These are phyloP conservation scores for Macaria liturata DNA, from an alignment of 2,888 invertebrate species.

Conservation along the genomic window DNA sequence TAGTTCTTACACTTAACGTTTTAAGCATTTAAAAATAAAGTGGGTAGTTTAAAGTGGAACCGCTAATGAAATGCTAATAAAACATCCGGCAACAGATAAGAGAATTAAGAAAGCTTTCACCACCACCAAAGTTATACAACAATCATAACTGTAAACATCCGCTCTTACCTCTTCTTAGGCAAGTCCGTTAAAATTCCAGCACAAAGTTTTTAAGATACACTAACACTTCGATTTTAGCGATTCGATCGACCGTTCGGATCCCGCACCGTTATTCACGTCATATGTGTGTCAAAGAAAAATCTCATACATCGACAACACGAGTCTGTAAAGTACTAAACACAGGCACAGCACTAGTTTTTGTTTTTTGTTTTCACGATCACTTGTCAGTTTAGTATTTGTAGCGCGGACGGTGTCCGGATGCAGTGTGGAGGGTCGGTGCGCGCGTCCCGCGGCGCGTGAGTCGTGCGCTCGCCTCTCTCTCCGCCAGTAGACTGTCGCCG, in stretches of 20 bases:
- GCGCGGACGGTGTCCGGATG: slow-evolving; percentile 49
- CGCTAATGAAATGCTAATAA: slow-evolving; percentile 28
- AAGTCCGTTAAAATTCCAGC: slow-evolving; percentile 81
- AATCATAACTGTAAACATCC: slow-evolving; percentile 79
- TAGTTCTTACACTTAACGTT: too few relatives aligned
- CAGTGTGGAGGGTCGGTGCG: slow-evolving; percentile 51
- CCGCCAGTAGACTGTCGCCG: slow-evolving; percentile 71
- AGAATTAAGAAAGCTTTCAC: slow-evolving; percentile 57
- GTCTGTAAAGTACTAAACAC: slow-evolving; percentile 50
- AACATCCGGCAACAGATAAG: slow-evolving; percentile 42
- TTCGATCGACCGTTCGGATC: slow-evolving; percentile 73
- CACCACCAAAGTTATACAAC: slow-evolving; percentile 73
- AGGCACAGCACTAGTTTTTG: slow-evolving; percentile 59
- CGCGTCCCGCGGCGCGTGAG: slow-evolving; percentile 51
- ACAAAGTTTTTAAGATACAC: slow-evolving; percentile 73
- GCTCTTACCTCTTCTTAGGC: slow-evolving; percentile 77
- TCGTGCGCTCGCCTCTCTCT: slow-evolving; percentile 68
- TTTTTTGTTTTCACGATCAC: slow-evolving; percentile 47
- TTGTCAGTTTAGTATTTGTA: slow-evolving; percentile 46
- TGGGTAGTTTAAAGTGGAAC: slow-evolving; percentile 8
- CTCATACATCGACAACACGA: slow-evolving; percentile 57
- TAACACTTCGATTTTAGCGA: slow-evolving; percentile 79
- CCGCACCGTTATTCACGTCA: slow-evolving; percentile 79
- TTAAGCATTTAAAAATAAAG: background rate
- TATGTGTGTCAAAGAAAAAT: slow-evolving; percentile 78